Base-by-base conservation (phyloP, 2,113 vertebrate genomes). In the Peromyscus maniculatus region DNA sequence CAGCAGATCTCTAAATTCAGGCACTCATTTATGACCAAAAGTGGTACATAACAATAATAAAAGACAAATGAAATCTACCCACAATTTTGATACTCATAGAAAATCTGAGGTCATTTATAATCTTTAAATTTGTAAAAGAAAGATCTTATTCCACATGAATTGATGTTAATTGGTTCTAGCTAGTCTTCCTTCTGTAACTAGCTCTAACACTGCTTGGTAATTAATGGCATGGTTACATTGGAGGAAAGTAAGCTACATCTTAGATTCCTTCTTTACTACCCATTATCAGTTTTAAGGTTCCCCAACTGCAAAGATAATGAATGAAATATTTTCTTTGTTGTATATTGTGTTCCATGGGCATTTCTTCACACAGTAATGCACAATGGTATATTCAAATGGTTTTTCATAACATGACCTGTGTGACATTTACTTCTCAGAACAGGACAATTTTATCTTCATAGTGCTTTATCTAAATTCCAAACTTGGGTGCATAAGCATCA, bases 381-480 rank as follows among this genome's bases (percentile, higher is more conserved):
- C 0, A 2, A 59, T 78, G 5, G 12, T 46, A 79, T 67, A 72
- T 96, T 89, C 36, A n/a, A 57, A 72, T 39, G 9, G 31, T 31
- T 88, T 86, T 87, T 55, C 3, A 84, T 28, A 43, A 59, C 55
- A 36, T 55, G 82, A 33, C 5, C 13, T 66, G 2, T 5, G 31
- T 79, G 62, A 87, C 64, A 16, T 80, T 92, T 78, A 67, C 6
- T 55, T 94, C 11, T 78, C 78, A 90, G 39, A 94, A 82, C 3
- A 79, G 24, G 49, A 10, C 46, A 91, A 28, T n/a, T 95, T 83
- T 91, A 95, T 64, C 89, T 93, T 75, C 36, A 36, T 83, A 33
- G 3, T 52, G 10, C n/a, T 87, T 97, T 89, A 87, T 80, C 55
- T 87, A 94, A 91, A 93, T 59, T 83, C 69, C n/a, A 7, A 57